Conservation (phyloP, 2,888 invertebrate species). For the Agrilus mali region DNA sequence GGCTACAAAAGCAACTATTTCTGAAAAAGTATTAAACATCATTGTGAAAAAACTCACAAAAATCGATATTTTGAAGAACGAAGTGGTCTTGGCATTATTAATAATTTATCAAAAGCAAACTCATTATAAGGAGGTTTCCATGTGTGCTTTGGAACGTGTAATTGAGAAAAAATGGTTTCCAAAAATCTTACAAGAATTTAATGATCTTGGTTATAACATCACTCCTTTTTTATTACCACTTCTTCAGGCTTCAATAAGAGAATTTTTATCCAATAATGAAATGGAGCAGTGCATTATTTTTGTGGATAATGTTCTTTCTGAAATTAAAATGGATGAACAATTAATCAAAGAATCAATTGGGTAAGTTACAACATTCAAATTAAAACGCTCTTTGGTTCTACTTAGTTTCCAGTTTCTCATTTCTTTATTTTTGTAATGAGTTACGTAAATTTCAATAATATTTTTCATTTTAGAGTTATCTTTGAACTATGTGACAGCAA, state of each 20-base stretch:
- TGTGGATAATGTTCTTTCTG: conserved; percentile 44
- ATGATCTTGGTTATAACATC: conserved; percentile 42
- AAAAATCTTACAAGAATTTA: conserved; percentile 39
- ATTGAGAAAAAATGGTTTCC: conserved; percentile 36
- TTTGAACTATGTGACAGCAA: conserved; percentile 19
- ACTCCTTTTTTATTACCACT: conserved; percentile 45
- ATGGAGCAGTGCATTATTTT: conserved; percentile 38
- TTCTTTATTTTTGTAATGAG: too few relatives aligned
- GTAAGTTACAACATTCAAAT: conserved; percentile 32
- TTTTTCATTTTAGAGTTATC: conserved; percentile 20
- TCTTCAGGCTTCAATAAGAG: conserved; percentile 38
- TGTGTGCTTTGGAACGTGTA: conserved; percentile 40
- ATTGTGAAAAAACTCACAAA: conserved; percentile 47
- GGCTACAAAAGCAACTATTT: conserved; percentile 48
- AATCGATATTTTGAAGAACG: conserved; percentile 41
- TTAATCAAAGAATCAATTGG: conserved; percentile 43
- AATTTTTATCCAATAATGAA: conserved; percentile 39
- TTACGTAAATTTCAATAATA: not conserved
- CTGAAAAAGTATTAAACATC: conserved; percentile 41
- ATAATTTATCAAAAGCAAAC: conserved; percentile 50
- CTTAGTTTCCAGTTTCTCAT: too few relatives aligned
- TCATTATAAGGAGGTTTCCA: conserved; percentile 37
- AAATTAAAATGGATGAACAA: conserved; percentile 43
- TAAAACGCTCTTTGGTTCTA: too few relatives aligned
- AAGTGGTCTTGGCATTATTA: conserved; percentile 53